A percentile compares a stretch with the other conserved stretches of the same genome.
Evolutionary conservation across 2,797 vertebrate genomes (phyloP).

Genomic region (Lutjanus argentimaculatus): DNA sequence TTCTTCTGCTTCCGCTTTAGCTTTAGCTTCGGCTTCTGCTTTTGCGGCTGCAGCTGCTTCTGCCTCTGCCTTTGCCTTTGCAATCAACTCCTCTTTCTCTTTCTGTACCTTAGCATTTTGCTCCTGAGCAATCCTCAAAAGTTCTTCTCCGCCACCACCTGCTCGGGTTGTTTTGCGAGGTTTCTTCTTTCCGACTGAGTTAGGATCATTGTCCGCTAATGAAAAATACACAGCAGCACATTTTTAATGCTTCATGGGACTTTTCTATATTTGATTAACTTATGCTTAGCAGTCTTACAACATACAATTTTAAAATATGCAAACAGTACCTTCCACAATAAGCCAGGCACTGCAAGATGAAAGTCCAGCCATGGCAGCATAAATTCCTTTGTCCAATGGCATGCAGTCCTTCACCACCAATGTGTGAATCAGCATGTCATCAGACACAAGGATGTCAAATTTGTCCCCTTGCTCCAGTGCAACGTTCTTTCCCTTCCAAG

Average conservation of each 20-base stretch:
- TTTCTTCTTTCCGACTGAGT: constrained; percentile 79
- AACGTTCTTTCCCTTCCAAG: constrained; percentile 87
- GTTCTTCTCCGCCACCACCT: constrained; percentile 76
- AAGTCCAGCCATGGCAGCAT: constrained; percentile 84
- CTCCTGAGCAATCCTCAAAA: constrained; percentile 79
- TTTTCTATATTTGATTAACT: constrained; percentile 3
- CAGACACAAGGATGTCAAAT: constrained; percentile 86
- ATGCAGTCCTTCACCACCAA: constrained; percentile 86
- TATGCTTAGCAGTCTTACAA: background rate
- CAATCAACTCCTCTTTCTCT: constrained; percentile 73
- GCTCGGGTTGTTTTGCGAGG: constrained; percentile 84
- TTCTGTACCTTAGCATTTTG: constrained; percentile 80
- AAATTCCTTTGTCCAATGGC: constrained; percentile 89
- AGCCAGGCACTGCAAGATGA: constrained; percentile 91
- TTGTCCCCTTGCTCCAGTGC: constrained; percentile 83
- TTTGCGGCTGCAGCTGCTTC: constrained; percentile 22
- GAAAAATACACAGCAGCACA: constrained; percentile 1
- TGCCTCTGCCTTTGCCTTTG: constrained; percentile 63
- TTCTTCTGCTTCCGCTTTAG: background rate
- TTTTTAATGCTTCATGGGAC: background rate
- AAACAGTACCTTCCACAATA: constrained; percentile 87
- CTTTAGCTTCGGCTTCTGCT: constrained; percentile 14
- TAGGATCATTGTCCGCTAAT: constrained; percentile 81
- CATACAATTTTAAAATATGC: background rate
- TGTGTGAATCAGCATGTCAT: constrained; percentile 90